These are phyloP conservation scores for Sander lucioperca DNA, from an alignment of 2,113 vertebrate species.

Conservation along the genomic window DNA sequence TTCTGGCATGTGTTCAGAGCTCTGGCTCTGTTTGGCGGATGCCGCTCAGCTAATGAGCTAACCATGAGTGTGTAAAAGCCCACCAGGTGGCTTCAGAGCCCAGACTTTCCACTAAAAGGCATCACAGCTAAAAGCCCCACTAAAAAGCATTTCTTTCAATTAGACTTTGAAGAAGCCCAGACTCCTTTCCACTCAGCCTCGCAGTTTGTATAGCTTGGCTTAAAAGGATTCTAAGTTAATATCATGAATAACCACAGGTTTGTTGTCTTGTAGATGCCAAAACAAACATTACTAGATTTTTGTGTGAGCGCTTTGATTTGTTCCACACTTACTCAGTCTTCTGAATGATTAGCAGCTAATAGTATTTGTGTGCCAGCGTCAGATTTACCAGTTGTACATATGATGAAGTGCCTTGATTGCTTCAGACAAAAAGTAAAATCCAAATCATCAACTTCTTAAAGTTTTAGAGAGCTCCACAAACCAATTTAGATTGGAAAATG, in stretches of 20 bases:
- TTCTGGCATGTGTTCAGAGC: constrained; percentile 68
- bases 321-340: constrained; percentile 48
- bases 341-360: constrained; percentile 59
- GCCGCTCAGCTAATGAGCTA: constrained; percentile 74
- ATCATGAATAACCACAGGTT: constrained; percentile 45
- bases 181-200: constrained; percentile 42
- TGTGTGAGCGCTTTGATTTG: constrained; percentile 50
- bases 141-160: constrained; percentile 67
- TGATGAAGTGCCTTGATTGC: constrained; percentile 51
- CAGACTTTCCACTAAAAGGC: constrained; percentile 53
- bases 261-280: constrained; percentile 46
- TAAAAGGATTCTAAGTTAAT: constrained; percentile 33
- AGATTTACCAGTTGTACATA: constrained; percentile 41
- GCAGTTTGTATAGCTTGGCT: constrained; percentile 15
- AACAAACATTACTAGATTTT: constrained; percentile 41
- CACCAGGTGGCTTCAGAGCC: constrained; percentile 75
- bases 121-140: constrained; percentile 49
- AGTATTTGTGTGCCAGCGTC: constrained; percentile 31
- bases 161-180: constrained; percentile 51
- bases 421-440: constrained; percentile 44
- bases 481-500: constrained; percentile 55
- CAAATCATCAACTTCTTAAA: constrained; percentile 34
- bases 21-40: constrained; percentile 46
- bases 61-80: constrained; percentile 64
- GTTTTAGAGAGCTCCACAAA: constrained; percentile 44